A percentile compares a stretch with the other conserved stretches of the same genome.
Conservation (phyloP, 23 tunicate genomes). For the Styela plicata region DNA sequence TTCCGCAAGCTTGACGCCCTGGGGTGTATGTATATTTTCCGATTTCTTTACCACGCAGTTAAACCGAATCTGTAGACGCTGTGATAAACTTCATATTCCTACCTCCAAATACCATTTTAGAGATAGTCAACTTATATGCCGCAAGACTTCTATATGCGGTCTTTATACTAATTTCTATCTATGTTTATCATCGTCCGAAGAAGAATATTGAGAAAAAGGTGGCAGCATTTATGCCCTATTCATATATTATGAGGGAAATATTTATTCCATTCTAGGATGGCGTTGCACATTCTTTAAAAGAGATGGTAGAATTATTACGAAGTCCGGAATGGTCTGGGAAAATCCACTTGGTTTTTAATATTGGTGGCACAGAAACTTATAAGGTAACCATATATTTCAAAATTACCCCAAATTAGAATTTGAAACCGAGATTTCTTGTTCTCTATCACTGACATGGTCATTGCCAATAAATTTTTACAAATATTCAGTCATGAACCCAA, state of each 20-base stretch:
- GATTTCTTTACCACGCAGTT: no score
- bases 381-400: no score
- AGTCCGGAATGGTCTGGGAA: slow-evolving; percentile 11
- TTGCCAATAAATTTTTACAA: background rate
- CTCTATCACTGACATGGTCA: background rate
- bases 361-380: slow-evolving; percentile 15
- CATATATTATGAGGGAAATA: no score
- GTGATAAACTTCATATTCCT: no score
- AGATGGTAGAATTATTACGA: slow-evolving; percentile 3
- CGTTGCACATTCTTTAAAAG: slow-evolving; percentile 2
- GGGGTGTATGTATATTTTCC: no score
- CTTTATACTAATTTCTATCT: background rate
- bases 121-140: no score
- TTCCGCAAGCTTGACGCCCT: no score
- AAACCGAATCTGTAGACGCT: no score
- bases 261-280: slow-evolving; percentile 18
- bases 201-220: background rate
- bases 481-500: background rate
- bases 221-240: no score
- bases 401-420: no score
- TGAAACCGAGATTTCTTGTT: background rate
- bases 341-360: slow-evolving; percentile 17
- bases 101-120: no score
- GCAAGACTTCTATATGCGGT: no score
- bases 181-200: background rate